Percentiles rank a stretch among this genome's conserved stretches.
phyloP scores from a whole-genome alignment of 2,113 vertebrate species.

The Aythya baeri region DNA sequence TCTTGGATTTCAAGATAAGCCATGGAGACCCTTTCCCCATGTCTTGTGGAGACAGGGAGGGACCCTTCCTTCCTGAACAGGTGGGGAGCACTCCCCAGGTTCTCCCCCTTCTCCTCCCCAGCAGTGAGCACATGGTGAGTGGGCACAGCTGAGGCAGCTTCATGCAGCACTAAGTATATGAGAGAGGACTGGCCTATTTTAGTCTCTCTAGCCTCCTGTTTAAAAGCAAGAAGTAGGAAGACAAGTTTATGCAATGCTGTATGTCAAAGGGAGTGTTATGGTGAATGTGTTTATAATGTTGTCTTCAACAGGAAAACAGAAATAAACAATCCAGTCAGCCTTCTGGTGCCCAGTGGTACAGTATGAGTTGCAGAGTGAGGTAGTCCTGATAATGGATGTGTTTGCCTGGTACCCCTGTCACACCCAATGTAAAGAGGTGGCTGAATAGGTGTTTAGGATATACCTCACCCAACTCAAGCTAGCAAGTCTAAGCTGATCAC shows the following conservation, averaged over 20 bases:
- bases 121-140: background rate
- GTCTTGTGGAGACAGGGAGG: background rate
- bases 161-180: fast-evolving
- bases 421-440: background rate
- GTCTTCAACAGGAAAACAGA: constrained; percentile 5
- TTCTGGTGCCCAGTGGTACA: background rate
- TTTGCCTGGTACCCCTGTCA: background rate
- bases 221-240: constrained; percentile 9
- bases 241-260: background rate
- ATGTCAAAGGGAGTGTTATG: background rate
- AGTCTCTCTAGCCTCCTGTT: background rate
- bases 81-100: background rate
- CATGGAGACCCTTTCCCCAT: background rate
- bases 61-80: background rate
- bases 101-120: background rate
- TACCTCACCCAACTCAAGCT: background rate
- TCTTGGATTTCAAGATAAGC: background rate
- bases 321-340: background rate
- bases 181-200: background rate
- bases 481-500: background rate
- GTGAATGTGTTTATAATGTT: background rate
- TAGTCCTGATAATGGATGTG: background rate
- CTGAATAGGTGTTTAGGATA: background rate
- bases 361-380: background rate
- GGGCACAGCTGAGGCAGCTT: background rate